Base-by-base conservation (phyloP, 2,888 invertebrate species). In the Patella caerulea region DNA sequence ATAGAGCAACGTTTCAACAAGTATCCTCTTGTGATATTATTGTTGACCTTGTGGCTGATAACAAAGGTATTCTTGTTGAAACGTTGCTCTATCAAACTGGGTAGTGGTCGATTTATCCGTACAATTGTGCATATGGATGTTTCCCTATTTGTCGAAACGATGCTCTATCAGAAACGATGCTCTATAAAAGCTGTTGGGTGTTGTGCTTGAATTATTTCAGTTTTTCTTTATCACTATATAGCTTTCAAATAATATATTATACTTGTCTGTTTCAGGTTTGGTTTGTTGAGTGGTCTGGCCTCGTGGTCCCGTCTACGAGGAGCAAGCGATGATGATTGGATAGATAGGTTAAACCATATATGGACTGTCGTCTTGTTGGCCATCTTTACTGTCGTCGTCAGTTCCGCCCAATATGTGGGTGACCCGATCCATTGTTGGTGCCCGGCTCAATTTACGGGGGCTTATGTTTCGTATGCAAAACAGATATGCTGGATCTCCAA, bases 401-500 rank as follows among this genome's bases (percentile, higher is more conserved):
- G 86, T 73, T 87, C 88, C 7, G 85, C 84, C 65, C 87, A 86
- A 75, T 87, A 86, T 79, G 87, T 87, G 55, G 88, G 88, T 34
- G 85, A 85, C 73, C 86, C 88, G 11, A 88, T 88, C 29, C 86
- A 87, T 73, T 88, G 87, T 78, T 87, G 87, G 87, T 85, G 85
- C 72, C 87, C 87, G 14, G 87, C 87, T 7, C 83, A 86, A 74
- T 87, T 87, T 71, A 83, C 84, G 75, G 86, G 84, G 34, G 84
- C 84, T 71, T 86, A 86, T 72, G 85, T 86, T 34, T 80, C 84
- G 65, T 88, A 88, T 76, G 84, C 88, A 5, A 87, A 87, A 70
- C 83, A 84, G 74, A 81, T 85, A 59, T 89, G 89, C 78, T 88
- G 89, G 88, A 83, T 89, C 29, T 86, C 87, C 1, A 89, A 89